Evolutionary conservation across 2,888 invertebrate genomes (phyloP).

Genomic region (Lasioglossum calceatum): DNA sequence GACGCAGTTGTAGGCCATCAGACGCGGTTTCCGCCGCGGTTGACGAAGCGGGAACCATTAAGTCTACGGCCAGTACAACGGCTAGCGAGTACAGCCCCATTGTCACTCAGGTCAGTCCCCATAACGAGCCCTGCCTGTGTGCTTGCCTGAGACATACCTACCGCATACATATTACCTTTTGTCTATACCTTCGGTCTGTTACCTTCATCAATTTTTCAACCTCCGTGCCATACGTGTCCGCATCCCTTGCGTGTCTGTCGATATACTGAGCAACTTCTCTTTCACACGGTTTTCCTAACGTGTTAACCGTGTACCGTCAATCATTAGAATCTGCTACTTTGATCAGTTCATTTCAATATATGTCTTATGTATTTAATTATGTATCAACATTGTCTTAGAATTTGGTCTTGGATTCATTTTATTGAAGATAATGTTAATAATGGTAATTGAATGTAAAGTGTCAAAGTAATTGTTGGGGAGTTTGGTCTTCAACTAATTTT

Average conservation of each 20-base stretch:
- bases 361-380: too few relatives aligned
- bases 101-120: conserved; percentile 82
- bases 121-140: conserved; percentile 74
- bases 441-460: not conserved
- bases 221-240: conserved; percentile 13
- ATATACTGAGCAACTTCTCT: conserved; percentile 36
- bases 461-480: not conserved
- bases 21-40: conserved; percentile 78
- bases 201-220: conserved; percentile 39
- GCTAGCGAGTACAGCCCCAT: conserved; percentile 83
- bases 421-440: not conserved
- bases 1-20: conserved; percentile 84
- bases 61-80: conserved; percentile 82
- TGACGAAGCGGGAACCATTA: conserved; percentile 80
- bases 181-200: conserved; percentile 48
- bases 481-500: not conserved
- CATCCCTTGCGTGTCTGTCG: conserved; percentile 57
- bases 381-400: not conserved
- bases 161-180: conserved; percentile 56
- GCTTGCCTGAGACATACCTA: conserved; percentile 70
- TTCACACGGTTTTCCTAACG: not conserved
- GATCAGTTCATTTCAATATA: not conserved
- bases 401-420: not conserved
- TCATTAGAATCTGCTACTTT: not conserved
- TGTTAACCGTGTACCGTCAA: not conserved